Evolutionary conservation across 2,113 vertebrate genomes (phyloP).

Genomic region (Alectura lathami): DNA sequence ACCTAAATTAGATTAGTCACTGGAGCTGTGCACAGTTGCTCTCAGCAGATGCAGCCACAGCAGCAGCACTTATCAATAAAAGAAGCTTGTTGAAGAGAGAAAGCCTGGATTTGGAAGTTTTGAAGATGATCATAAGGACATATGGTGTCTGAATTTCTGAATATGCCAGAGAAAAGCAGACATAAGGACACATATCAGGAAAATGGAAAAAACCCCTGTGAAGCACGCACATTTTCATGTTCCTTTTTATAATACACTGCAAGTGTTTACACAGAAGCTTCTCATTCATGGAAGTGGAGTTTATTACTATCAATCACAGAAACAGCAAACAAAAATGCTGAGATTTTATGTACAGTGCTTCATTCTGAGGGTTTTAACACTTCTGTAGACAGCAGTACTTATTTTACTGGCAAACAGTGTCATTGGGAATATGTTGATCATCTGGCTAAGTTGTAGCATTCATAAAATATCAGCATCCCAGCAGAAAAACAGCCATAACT

Average conservation of each 20-base stretch:
- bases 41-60: conserved; percentile 43
- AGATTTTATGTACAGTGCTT: conserved; percentile 58
- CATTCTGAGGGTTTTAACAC: conserved; percentile 45
- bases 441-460: conserved; percentile 36
- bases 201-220: not conserved
- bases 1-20: conserved; percentile 31
- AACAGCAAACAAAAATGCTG: conserved; percentile 53
- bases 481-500: conserved; percentile 33
- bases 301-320: conserved; percentile 57
- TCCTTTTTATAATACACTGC: conserved; percentile 48
- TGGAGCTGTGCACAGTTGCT: conserved; percentile 7
- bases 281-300: conserved; percentile 23
- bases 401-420: conserved; percentile 52
- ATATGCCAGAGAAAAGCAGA: conserved; percentile 29
- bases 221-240: conserved; percentile 24
- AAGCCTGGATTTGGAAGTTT: not conserved
- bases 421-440: conserved; percentile 49
- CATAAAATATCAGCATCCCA: conserved; percentile 48
- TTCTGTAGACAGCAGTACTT: conserved; percentile 43
- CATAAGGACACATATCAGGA: conserved; percentile 47
- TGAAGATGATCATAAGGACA: conserved; percentile 59
- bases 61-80: conserved; percentile 33
- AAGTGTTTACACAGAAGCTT: conserved; percentile 57
- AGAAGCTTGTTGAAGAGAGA: conserved; percentile 6
- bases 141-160: conserved; percentile 53